Evolutionary conservation across 2,888 invertebrate genomes (phyloP).

Genomic region (Athalia circularis): DNA sequence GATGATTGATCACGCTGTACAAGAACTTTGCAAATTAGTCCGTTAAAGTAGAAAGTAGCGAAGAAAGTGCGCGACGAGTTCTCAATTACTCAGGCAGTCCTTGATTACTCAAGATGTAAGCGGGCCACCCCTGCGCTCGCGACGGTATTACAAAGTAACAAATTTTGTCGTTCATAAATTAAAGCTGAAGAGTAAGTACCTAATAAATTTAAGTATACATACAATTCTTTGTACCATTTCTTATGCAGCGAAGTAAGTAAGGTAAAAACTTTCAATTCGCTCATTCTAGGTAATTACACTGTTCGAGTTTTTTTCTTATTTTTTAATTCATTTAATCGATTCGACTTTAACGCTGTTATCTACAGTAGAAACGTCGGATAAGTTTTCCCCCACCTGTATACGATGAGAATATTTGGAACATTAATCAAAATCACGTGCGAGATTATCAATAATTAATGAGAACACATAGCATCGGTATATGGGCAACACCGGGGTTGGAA

Average conservation of each 20-base stretch:
- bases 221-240: too few species aligned
- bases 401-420: neutral
- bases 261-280: too few species aligned
- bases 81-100: too few species aligned
- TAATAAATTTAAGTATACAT: too few species aligned
- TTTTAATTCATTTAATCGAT: too few species aligned
- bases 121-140: too few species aligned
- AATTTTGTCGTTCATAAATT: neutral
- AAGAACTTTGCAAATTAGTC: constrained; percentile 26
- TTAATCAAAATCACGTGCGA: neutral
- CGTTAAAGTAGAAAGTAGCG: neutral
- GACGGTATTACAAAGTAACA: too few species aligned
- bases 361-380: neutral
- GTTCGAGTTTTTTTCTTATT: too few species aligned
- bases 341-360: too few species aligned
- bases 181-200: neutral
- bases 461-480: neutral
- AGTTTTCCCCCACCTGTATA: neutral
- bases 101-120: too few species aligned
- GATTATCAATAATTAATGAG: neutral
- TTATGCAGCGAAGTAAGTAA: too few species aligned
- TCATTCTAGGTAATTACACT: too few species aligned
- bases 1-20: constrained; percentile 21
- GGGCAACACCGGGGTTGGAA: neutral
- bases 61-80: neutral